Evolutionary conservation across 1,140 invertebrate genomes (phyloP).

Genomic region (Ectropis grisescens): DNA sequence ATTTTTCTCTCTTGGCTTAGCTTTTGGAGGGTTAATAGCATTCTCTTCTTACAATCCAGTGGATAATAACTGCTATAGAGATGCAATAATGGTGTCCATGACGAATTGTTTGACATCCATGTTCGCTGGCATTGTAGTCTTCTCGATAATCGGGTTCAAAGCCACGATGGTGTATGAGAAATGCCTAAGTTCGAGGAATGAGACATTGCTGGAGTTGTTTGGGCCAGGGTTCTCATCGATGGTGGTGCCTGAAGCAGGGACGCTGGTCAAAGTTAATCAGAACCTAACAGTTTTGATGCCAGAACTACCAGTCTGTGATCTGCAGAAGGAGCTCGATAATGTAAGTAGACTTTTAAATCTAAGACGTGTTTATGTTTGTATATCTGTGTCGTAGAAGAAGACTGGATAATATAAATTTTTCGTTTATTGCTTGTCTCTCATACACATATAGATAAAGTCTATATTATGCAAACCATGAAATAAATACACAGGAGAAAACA

Average conservation of each 20-base stretch:
- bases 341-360: constrained; percentile 76
- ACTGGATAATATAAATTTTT: too few species aligned
- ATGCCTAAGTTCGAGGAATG: constrained; percentile 77
- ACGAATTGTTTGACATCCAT: constrained; percentile 97
- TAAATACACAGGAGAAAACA: too few species aligned
- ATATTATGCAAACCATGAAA: too few species aligned
- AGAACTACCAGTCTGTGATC: constrained; percentile 80
- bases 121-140: constrained; percentile 98
- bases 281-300: constrained; percentile 75
- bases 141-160: constrained; percentile 97
- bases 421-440: too few species aligned
- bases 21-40: constrained; percentile 94
- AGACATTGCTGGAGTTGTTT: constrained; percentile 71
- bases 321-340: constrained; percentile 90
- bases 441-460: too few species aligned
- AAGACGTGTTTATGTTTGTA: neutral
- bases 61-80: constrained; percentile 95
- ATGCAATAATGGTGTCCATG: constrained; percentile 93
- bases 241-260: constrained; percentile 68
- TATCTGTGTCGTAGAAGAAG: neutral
- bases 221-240: constrained; percentile 62
- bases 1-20: constrained; percentile 96
- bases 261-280: constrained; percentile 72
- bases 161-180: constrained; percentile 87
- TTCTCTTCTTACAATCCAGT: constrained; percentile 97